phyloP scores from a whole-genome alignment of 92 coral and sea anemone genomes.

The Palythoa grandiflora region DNA sequence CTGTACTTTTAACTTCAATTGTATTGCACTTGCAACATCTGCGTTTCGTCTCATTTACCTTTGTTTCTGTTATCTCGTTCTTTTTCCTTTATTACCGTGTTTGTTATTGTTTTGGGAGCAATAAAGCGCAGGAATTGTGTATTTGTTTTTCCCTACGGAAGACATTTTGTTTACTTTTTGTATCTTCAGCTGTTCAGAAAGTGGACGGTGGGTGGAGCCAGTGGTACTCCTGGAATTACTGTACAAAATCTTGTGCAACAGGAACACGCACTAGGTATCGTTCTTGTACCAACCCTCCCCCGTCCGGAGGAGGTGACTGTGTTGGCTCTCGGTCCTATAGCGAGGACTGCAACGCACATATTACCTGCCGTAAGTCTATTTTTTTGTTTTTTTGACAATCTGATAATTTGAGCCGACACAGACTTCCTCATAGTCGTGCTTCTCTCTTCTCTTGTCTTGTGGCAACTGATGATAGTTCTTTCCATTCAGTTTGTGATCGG shows the following conservation, averaged over 20 bases:
- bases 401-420: too few relatives aligned
- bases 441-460: too few relatives aligned
- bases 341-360: background rate
- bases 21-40: too few relatives aligned
- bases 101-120: background rate
- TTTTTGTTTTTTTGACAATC: background rate
- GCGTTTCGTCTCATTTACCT: background rate
- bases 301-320: background rate
- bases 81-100: background rate
- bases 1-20: too few relatives aligned
- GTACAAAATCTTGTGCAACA: background rate
- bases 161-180: too few relatives aligned
- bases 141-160: too few relatives aligned
- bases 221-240: background rate
- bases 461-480: too few relatives aligned
- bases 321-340: background rate
- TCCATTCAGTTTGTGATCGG: too few relatives aligned
- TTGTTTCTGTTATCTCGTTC: background rate
- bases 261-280: background rate
- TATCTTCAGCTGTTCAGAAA: background rate
- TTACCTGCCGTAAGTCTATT: background rate
- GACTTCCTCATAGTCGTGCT: too few relatives aligned
- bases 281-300: background rate
- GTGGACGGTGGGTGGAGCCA: slow-evolving; percentile 4
- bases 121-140: background rate